Evolutionary conservation across 2,113 vertebrate genomes (phyloP), one percentile per base, ranked within the genome.

Genomic region (Cettia cetti): DNA sequence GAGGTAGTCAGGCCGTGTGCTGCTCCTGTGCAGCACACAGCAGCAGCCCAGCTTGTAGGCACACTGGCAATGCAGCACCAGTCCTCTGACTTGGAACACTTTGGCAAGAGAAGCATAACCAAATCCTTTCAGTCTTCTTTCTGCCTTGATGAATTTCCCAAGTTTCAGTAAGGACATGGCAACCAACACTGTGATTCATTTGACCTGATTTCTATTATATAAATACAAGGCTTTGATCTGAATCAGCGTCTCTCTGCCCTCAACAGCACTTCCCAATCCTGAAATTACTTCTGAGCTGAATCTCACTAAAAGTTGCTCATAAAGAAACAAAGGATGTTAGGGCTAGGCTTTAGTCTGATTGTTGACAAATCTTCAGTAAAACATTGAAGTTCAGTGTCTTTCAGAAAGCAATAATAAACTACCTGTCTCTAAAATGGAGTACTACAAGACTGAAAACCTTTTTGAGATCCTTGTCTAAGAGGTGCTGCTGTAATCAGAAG

Each of bases 1-100:
- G 23, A 60, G 13, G 31, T 18, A 19, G 42, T 33, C 74, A 79
- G 53, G 26, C 20, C 5, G 1, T 7, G 11, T 28, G 40, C n/a
- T 90, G 44, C 10, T 52, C 71, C 45, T 28, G 16, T 3, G 15
- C 15, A 49, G 30, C 0, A 15, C 61, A 40, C 1, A 6, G 31
- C 11, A 66, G 23, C 47, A 82, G 42, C 33, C 42, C 72, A 92
- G 35, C 20, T 56, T 12, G 7, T 7, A 15, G 23, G 33, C 21
- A 42, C 9, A 5, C 33, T 1, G 23, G 17, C 17, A 69, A 13
- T 7, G 28, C 26, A 30, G 26, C 33, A 49, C 26, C 0, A 0
- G 17, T 33, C 42, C 37, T 47, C 33, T 70, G 50, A 31, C 54
- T 87, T n/a, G 37, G 61, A 75, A 28, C 24, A 20, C 26, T 75